These are phyloP conservation scores for Mesorhabditis spiculigera DNA, from an alignment of 2,888 invertebrate species.

Conservation along the genomic window DNA sequence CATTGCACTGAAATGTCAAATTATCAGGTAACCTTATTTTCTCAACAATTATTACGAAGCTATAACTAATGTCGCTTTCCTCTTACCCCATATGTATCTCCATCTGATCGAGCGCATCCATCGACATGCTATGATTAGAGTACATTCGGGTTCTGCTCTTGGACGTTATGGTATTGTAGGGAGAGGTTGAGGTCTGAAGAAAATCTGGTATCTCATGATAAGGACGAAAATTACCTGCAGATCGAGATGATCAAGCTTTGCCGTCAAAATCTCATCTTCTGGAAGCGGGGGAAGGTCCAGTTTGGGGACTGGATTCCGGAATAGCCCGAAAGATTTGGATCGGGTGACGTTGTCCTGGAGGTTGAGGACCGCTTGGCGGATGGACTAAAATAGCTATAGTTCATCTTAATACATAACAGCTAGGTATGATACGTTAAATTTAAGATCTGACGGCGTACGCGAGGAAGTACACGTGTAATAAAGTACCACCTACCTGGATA, in stretches of 20 bases:
- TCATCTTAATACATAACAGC: too few species aligned
- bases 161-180: constrained; percentile 24
- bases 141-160: constrained; percentile 14
- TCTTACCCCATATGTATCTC: neutral
- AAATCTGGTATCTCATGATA: neutral
- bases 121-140: neutral
- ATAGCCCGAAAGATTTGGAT: constrained; percentile 28
- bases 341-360: constrained; percentile 20
- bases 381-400: constrained; percentile 1
- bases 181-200: constrained; percentile 27
- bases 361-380: constrained; percentile 5
- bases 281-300: constrained; percentile 14
- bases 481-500: constrained; percentile 10
- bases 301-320: constrained; percentile 9
- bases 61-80: neutral
- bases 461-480: too few species aligned
- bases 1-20: too few species aligned
- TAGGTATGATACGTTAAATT: too few species aligned
- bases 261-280: constrained; percentile 29
- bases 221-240: constrained; percentile 35
- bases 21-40: too few species aligned
- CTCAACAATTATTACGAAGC: too few species aligned
- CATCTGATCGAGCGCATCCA: neutral
- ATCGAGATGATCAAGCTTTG: constrained; percentile 34
- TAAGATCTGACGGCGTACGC: too few species aligned